Base-by-base conservation (phyloP, 2,113 vertebrate species). In the Procavia capensis region DNA sequence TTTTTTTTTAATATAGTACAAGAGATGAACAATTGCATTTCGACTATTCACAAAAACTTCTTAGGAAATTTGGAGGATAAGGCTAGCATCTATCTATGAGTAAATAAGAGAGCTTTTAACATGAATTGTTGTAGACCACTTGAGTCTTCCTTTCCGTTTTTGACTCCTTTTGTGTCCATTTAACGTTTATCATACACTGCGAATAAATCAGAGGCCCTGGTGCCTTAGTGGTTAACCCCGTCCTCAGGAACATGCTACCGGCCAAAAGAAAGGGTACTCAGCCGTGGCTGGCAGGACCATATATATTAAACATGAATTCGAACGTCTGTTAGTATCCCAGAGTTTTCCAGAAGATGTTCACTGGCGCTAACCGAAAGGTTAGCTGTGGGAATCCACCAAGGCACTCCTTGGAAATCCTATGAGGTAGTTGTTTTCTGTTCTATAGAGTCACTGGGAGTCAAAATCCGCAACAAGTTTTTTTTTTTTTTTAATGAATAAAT, bases 171-270 rank as follows among this genome's bases (percentile, higher is more conserved):
- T 76, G 86, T 70, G 92, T 97, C 45, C 92, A 80, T 64, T 96
- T 94, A 92, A 74, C 96, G 97, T 8, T 43, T 90, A 93, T 97
- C 94, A 76, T 50, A 63, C 43, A 96, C 93, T 86, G 47, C 39
- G 70, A 22, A 72, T 39, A 72, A 72, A 50, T 50, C 7, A 13
- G 47, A 50, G 13, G 13, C 47, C 47, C 7, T 50, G 47, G 13
- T 50, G 47, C 7, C 13, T 9, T 50, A 50, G 47, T 50, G 47
- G 7, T 50, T 50, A 50, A n/a, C n/a, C n/a, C n/a, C 47, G 54
- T 41, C 89, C 64, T 76, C 3, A 91, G 20, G n/a, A 70, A 91
- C 91, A 76, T 89, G 9, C 45, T 47, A 22, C 7, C 63, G 59
- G 2, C n/a, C 29, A 36, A 31, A 39, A 34, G 7, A 76, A 17